Evolutionary conservation across 1,140 invertebrate species (phyloP).

Genomic region (Grapholita molesta): DNA sequence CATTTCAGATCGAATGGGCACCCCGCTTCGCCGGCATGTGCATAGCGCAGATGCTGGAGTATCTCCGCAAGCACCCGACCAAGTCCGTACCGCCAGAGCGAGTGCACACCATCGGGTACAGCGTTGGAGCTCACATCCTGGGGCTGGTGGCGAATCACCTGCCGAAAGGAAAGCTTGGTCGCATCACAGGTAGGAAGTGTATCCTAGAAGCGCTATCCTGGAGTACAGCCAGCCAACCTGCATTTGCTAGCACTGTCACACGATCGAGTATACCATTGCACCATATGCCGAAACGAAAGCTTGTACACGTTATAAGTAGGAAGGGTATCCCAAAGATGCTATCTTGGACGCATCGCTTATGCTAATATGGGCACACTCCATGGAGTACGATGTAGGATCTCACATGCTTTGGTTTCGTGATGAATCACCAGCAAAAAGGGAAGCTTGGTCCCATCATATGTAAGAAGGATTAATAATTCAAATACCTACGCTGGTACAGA

Average conservation of each 20-base stretch:
- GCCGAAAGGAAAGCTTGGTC: conserved; percentile 83
- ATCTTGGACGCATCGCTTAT: conserved; percentile 83
- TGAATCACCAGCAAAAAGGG: conserved; percentile 83
- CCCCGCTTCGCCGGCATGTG: conserved; percentile 89
- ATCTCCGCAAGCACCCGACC: conserved; percentile 85
- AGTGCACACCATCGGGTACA: conserved; percentile 90
- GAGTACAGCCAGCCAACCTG: too few relatives aligned
- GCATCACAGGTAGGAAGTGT: conserved; percentile 87
- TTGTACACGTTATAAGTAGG: too few relatives aligned
- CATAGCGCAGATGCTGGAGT: conserved; percentile 88
- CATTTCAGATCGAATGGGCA: conserved; percentile 87
- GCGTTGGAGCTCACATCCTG: conserved; percentile 91
- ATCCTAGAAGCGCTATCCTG: too few relatives aligned
- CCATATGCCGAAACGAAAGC: conserved; percentile 82
- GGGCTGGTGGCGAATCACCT: conserved; percentile 89
- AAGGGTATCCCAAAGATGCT: too few relatives aligned
- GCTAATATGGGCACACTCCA: conserved; percentile 82
- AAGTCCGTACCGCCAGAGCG: conserved; percentile 84
- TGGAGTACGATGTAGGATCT: conserved; percentile 91
- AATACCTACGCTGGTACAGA: not conserved
- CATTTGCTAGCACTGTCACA: too few relatives aligned
- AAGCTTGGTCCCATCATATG: conserved; percentile 85
- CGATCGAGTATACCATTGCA: too few relatives aligned
- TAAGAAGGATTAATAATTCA: too few relatives aligned
- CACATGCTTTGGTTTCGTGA: conserved; percentile 88